These are phyloP conservation scores for Dendronephthya gigantea DNA, from an alignment of 64 coral and sea anemone species.

Conservation along the genomic window DNA sequence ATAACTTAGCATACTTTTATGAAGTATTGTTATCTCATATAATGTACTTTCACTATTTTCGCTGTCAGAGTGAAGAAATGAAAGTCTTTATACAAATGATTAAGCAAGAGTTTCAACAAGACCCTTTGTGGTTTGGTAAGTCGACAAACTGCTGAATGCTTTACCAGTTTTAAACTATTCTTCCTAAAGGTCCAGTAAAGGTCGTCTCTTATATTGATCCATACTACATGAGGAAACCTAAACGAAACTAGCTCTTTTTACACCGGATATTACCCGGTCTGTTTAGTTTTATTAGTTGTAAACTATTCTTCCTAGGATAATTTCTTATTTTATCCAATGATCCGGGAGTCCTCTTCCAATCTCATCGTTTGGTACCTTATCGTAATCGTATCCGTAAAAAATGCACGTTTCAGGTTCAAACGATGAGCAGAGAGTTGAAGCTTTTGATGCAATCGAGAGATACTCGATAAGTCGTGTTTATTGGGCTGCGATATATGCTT, in stretches of 20 bases:
- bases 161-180: too few relatives aligned
- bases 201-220: too few relatives aligned
- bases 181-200: too few relatives aligned
- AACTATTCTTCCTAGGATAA: too few relatives aligned
- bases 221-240: too few relatives aligned
- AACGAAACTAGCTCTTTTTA: too few relatives aligned
- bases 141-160: background rate
- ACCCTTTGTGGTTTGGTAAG: conserved; percentile 55
- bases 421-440: conserved; percentile 56
- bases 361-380: too few relatives aligned
- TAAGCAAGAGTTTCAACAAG: conserved; percentile 32
- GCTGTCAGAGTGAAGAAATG: conserved; percentile 35
- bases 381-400: too few relatives aligned
- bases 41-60: background rate
- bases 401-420: conserved; percentile 47
- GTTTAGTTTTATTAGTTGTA: too few relatives aligned
- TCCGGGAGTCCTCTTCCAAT: too few relatives aligned
- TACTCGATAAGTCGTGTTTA: conserved; percentile 72
- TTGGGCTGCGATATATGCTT: conserved; percentile 71
- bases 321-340: too few relatives aligned
- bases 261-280: too few relatives aligned
- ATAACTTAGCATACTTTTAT: background rate
- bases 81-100: conserved; percentile 46
- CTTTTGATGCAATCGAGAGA: conserved; percentile 57
- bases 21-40: background rate